Percentiles rank a stretch among this genome's conserved stretches.
These are phyloP conservation scores for Ciconia nigra DNA, from an alignment of 2,797 vertebrate species.

Conservation along the genomic window DNA sequence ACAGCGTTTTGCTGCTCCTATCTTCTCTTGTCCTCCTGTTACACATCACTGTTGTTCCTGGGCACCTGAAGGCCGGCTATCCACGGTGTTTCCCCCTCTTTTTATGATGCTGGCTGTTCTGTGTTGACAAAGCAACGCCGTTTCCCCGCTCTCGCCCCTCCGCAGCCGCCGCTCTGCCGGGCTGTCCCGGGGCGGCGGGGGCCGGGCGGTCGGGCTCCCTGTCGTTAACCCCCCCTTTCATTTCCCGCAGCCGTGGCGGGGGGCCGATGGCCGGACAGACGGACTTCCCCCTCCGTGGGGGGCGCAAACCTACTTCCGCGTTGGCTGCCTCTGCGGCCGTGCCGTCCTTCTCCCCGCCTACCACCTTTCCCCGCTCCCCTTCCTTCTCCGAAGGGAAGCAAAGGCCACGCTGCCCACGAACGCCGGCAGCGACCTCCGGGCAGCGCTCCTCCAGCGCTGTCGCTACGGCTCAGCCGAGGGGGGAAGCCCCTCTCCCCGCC, in stretches of 20 bases:
- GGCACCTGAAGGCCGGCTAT: too few relatives aligned
- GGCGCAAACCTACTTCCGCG: neutral
- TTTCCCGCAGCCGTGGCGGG: neutral
- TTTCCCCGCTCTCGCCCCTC: too few relatives aligned
- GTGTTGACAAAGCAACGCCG: too few relatives aligned
- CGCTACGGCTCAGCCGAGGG: neutral
- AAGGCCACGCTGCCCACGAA: fast-evolving
- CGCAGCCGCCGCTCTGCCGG: too few relatives aligned
- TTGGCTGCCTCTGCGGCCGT: neutral
- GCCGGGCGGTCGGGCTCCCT: too few relatives aligned
- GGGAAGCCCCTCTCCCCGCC: neutral
- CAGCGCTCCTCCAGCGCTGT: neutral
- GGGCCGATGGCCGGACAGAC: too few relatives aligned
- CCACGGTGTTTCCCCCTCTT: too few relatives aligned
- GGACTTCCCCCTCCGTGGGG: fast-evolving
- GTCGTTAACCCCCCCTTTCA: too few relatives aligned
- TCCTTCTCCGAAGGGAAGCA: too few relatives aligned
- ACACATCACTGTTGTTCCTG: fast-evolving
- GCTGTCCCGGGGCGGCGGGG: too few relatives aligned
- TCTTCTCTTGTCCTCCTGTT: neutral
- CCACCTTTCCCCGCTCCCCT: too few relatives aligned
- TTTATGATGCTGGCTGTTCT: fast-evolving
- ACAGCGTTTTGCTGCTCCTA: neutral
- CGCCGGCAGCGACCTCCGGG: neutral
- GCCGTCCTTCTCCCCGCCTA: neutral